These are phyloP conservation scores for Ornithoptera priamus DNA, from an alignment of 2,888 invertebrate genomes.

Conservation along the genomic window DNA sequence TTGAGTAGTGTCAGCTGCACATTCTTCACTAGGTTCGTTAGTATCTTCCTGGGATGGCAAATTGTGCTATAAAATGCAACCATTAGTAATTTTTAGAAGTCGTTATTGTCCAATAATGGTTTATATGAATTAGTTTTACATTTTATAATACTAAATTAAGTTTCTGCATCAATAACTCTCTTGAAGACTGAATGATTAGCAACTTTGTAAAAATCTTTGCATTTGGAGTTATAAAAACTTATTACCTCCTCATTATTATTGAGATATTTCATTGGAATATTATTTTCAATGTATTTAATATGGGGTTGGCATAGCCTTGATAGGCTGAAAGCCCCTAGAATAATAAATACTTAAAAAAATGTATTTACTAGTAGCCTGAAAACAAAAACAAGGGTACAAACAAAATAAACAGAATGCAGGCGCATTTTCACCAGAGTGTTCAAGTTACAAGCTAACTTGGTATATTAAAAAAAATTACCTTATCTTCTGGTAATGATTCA, in stretches of 20 bases:
- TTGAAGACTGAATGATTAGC: neutral
- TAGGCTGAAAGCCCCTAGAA: too few relatives aligned
- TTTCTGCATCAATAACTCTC: neutral
- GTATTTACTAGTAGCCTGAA: conserved; percentile 37
- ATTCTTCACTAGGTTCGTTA: conserved; percentile 15
- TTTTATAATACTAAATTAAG: neutral
- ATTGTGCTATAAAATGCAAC: neutral
- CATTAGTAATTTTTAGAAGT: neutral
- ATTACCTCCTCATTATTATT: conserved; percentile 14
- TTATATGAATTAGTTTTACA: too few relatives aligned
- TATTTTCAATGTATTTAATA: conserved; percentile 35
- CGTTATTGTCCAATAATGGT: neutral
- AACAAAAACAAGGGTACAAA: conserved; percentile 15
- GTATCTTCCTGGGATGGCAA: neutral
- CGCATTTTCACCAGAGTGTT: too few relatives aligned
- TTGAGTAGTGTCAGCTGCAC: neutral
- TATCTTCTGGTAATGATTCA: conserved; percentile 46
- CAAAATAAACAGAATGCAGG: neutral
- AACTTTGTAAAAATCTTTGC: neutral
- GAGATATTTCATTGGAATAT: conserved; percentile 11
- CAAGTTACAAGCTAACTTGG: too few relatives aligned
- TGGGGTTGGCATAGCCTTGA: too few relatives aligned
- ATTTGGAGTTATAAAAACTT: neutral
- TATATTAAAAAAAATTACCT: conserved; percentile 35
- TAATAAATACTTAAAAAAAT: too few relatives aligned